A percentile compares a stretch with the other conserved stretches of the same genome.
phyloP scores from a whole-genome alignment of 2,888 invertebrate genomes.

The Leptinotarsa rubiginosa region DNA sequence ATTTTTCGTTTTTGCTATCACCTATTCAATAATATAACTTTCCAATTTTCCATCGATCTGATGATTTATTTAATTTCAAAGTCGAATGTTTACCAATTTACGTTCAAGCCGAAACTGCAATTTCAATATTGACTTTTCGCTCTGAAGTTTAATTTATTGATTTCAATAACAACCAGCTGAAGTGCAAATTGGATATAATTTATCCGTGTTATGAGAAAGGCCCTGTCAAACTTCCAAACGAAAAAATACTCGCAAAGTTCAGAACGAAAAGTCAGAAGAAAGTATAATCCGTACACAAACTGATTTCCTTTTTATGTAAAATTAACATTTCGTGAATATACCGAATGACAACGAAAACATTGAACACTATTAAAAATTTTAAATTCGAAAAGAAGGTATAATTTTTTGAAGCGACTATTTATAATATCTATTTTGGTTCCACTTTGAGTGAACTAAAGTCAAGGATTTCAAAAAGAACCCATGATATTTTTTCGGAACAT shows the following conservation, averaged over 20 bases:
- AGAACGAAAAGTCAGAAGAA: neutral
- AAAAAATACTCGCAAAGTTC: neutral
- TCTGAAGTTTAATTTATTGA: neutral
- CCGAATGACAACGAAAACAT: no score
- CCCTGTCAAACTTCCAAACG: neutral
- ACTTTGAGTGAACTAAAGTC: no score
- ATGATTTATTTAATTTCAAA: neutral
- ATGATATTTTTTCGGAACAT: no score
- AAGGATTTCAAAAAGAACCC: no score
- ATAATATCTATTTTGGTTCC: no score
- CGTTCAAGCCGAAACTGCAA: neutral
- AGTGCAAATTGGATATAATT: neutral
- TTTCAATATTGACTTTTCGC: neutral
- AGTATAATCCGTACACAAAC: neutral
- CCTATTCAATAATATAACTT: neutral
- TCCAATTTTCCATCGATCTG: neutral
- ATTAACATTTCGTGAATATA: no score
- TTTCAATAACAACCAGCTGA: neutral
- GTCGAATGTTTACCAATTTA: neutral
- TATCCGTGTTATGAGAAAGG: neutral
- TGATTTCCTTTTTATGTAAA: neutral
- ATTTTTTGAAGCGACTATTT: no score
- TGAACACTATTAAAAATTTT: no score
- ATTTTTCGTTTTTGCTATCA: no score
- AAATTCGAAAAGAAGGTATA: no score